A percentile compares a stretch with the other conserved stretches of the same genome.
phyloP scores from a whole-genome alignment of 2,113 vertebrate genomes.

The Montifringilla adamsi region DNA sequence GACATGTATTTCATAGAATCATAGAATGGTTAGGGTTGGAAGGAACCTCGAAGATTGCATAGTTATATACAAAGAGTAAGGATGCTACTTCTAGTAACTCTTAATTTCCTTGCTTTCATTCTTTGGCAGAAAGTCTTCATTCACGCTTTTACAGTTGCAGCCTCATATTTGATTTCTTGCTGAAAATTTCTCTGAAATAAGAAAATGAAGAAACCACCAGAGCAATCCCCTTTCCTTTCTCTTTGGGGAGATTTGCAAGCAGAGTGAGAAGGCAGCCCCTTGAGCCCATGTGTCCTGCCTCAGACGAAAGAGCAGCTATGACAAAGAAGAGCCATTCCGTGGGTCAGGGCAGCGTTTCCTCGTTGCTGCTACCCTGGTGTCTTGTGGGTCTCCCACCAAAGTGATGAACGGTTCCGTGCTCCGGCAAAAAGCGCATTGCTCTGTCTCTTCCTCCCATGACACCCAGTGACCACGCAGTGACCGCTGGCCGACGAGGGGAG shows the following conservation, averaged over 20 bases:
- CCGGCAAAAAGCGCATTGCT: rapidly evolving
- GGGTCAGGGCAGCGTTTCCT: neutral
- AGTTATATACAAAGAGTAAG: neutral
- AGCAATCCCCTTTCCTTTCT: neutral
- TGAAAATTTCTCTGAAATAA: neutral
- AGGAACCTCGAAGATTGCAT: neutral
- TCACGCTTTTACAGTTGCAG: neutral
- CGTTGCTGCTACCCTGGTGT: rapidly evolving
- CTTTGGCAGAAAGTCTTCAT: neutral
- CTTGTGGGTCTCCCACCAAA: neutral
- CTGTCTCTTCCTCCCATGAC: neutral
- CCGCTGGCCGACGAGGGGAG: rapidly evolving
- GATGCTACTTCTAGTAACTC: neutral
- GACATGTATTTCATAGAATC: neutral
- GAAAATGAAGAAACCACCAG: neutral
- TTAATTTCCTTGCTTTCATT: neutral
- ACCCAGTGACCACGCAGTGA: neutral
- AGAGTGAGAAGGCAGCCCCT: neutral
- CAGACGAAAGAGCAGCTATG: neutral
- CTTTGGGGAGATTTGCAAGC: neutral
- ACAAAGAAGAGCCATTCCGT: rapidly evolving
- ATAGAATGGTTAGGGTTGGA: neutral
- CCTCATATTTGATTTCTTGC: neutral
- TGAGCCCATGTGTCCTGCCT: neutral
- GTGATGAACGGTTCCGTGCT: rapidly evolving